A percentile compares a stretch with the other conserved stretches of the same genome.
Conservation (phyloP, 2,797 vertebrate species). For the Limnodromus scolopaceus region DNA sequence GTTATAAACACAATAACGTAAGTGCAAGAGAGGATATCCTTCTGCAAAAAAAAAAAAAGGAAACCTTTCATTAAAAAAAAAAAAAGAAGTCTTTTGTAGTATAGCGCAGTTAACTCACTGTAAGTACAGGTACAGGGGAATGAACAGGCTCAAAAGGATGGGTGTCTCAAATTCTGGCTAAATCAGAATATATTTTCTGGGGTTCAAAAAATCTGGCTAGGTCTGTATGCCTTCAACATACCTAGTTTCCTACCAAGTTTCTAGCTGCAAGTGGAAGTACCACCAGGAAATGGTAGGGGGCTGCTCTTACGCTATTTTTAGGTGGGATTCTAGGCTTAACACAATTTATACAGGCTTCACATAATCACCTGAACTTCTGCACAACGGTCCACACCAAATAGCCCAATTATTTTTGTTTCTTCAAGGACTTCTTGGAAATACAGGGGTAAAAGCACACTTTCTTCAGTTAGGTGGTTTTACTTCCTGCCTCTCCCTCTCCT, state of each 20-base stretch:
- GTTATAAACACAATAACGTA: neutral
- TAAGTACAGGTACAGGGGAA: neutral
- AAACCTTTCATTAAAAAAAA: neutral
- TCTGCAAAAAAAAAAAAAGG: neutral
- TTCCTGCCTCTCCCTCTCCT: neutral
- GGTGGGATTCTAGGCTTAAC: neutral
- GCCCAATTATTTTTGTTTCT: neutral
- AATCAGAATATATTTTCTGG: neutral
- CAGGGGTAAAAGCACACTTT: neutral
- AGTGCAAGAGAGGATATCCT: neutral
- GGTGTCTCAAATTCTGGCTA: neutral
- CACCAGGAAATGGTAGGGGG: neutral
- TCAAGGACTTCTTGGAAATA: neutral
- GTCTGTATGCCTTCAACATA: neutral
- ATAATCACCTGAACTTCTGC: neutral
- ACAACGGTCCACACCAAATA: neutral
- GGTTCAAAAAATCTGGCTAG: neutral
- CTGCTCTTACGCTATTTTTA: neutral
- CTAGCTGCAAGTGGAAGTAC: neutral
- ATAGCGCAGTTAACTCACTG: neutral
- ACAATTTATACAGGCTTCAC: neutral
- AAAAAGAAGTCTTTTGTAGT: neutral
- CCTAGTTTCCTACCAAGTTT: neutral
- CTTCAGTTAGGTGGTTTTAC: neutral
- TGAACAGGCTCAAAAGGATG: neutral